Base-by-base conservation (phyloP, 2,888 invertebrate species). In the Seladonia tumulorum region DNA sequence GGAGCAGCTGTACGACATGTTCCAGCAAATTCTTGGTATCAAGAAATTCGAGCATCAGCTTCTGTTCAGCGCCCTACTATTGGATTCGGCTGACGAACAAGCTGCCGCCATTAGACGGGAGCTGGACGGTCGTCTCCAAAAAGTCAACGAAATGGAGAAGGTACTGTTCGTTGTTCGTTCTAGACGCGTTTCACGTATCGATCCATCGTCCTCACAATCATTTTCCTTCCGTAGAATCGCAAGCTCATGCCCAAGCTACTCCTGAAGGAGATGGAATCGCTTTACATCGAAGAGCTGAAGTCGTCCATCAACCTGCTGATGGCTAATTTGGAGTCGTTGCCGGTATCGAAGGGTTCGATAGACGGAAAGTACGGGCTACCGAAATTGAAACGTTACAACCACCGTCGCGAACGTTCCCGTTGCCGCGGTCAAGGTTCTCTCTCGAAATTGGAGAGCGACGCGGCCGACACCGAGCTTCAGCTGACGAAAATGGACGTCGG, bases 21-120 rank as follows among this genome's bases (percentile, higher is more conserved):
- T 99, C 95, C 99, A 99, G 95, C 99, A 99, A 95, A 99, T 99
- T 91, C 96, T 99, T 87, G 98, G 98, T 79, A 98, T 99, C 79
- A 99, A 99, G 96, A 99, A 99, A 95, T 99, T 99, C 95, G 99
- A 99, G 95, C 99, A 99, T 95, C 99, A 99, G 96, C 97, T 99
- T 93, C 97, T 99, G 86, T 99, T 99, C 96, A 99, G 99, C 96
- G 99, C 99, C 91, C 97, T 99, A 94, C 98, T 99, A 97, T 96
- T 99, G 96, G 99, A 99, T 95, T 99, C 99, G 93, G 98, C 99
- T 82, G 99, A 99, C 95, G 99, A 99, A 95, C 99, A 99, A 96
- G 99, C 99, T 87, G 99, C 99, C 72, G 99, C 99, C 79, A 99
- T 99, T 92, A 96, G 99, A 95, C 97, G 99, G 95, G 99, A 99